A percentile compares a stretch with the other conserved stretches of the same genome.
Conservation (phyloP, 2,888 invertebrate species). For the Myathropa florea region DNA sequence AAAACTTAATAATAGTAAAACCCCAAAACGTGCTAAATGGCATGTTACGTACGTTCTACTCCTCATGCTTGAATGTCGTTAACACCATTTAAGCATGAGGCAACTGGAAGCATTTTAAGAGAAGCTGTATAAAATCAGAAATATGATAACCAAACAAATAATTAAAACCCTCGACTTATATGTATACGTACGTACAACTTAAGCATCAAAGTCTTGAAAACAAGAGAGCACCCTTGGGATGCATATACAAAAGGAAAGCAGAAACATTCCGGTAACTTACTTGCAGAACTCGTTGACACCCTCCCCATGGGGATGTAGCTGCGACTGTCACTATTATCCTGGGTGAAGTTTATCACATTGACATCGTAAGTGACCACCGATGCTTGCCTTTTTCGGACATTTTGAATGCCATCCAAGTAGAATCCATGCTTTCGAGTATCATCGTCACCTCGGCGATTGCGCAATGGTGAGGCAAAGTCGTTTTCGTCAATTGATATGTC, state of each 20-base stretch:
- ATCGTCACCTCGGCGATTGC: slow-evolving; percentile 72
- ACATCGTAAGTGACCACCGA: slow-evolving; percentile 81
- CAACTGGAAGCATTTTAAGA: background rate
- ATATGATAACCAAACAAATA: background rate
- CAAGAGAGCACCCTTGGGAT: background rate
- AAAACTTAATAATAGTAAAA: background rate
- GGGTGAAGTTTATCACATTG: slow-evolving; percentile 80
- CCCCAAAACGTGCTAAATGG: background rate
- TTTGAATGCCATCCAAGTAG: slow-evolving; percentile 75
- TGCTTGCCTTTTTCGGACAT: slow-evolving; percentile 79
- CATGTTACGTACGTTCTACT: background rate
- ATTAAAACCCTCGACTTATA: background rate
- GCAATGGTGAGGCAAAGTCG: slow-evolving; percentile 77
- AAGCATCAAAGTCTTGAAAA: background rate
- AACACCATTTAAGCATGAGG: background rate
- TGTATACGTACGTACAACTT: background rate
- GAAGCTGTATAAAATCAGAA: background rate
- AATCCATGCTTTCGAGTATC: slow-evolving; percentile 50
- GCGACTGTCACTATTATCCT: slow-evolving; percentile 79
- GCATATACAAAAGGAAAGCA: background rate
- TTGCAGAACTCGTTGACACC: slow-evolving; percentile 80
- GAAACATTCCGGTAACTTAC: slow-evolving; percentile 75
- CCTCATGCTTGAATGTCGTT: background rate
- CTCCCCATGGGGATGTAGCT: slow-evolving; percentile 80
- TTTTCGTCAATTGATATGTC: slow-evolving; percentile 74